Conservation (phyloP, 2,888 invertebrate genomes). For the Drosophila neoperkinsi region DNA sequence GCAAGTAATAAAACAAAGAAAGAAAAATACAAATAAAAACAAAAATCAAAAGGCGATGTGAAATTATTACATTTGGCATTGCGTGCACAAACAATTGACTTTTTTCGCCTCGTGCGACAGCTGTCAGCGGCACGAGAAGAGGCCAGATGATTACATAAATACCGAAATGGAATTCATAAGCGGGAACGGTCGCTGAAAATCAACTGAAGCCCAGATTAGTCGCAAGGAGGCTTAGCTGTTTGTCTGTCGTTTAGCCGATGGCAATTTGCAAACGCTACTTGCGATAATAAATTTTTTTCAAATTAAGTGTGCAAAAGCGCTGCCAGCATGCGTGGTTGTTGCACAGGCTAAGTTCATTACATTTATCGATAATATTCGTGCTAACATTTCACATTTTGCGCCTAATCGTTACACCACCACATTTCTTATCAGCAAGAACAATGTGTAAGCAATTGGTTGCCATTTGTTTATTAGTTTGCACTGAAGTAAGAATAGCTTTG, state of each 20-base stretch:
- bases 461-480: neutral
- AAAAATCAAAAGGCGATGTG: constrained; percentile 44
- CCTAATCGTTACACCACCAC: constrained; percentile 28
- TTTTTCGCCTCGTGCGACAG: constrained; percentile 41
- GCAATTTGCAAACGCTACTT: constrained; percentile 7
- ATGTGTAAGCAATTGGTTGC: neutral
- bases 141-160: constrained; percentile 54
- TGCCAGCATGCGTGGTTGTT: constrained; percentile 6
- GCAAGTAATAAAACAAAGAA: constrained; percentile 44
- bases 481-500: neutral
- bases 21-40: constrained; percentile 14
- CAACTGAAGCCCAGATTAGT: constrained; percentile 31
- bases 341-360: constrained; percentile 6
- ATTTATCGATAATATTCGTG: constrained; percentile 12
- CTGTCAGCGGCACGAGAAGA: constrained; percentile 38
- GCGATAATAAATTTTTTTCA: constrained; percentile 6
- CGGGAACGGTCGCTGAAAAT: constrained; percentile 20
- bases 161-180: constrained; percentile 39
- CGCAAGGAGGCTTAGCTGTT: constrained; percentile 9
- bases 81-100: constrained; percentile 73
- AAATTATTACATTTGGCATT: constrained; percentile 65
- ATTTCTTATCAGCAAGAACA: neutral
- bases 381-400: neutral
- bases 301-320: neutral
- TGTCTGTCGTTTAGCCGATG: constrained; percentile 1